Evolutionary conservation across 92 coral and sea anemone genomes (phyloP).

Genomic region (Porites cylindrica): DNA sequence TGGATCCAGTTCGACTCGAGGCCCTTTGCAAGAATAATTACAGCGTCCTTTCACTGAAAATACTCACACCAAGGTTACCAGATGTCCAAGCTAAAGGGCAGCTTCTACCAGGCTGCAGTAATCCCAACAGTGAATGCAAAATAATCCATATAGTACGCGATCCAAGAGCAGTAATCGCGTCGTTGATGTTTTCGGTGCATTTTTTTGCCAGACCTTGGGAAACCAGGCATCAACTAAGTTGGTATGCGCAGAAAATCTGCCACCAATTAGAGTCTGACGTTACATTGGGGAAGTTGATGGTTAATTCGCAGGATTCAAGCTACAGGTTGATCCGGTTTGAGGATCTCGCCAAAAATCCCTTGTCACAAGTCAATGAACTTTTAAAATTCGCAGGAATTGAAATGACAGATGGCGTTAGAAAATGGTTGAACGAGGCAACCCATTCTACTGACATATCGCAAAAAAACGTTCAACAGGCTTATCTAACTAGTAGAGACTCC

Average conservation of each 20-base stretch:
- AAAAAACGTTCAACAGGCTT: neutral
- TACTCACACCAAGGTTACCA: constrained; percentile 27
- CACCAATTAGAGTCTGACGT: constrained; percentile 16
- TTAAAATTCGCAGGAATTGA: constrained; percentile 17
- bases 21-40: constrained; percentile 9
- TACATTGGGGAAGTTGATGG: neutral
- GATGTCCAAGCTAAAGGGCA: neutral
- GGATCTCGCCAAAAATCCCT: constrained; percentile 19
- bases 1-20: constrained; percentile 3
- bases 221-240: neutral
- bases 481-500: constrained; percentile 9
- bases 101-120: neutral
- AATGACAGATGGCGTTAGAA: neutral
- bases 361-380: constrained; percentile 15
- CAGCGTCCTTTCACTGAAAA: constrained; percentile 2
- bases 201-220: constrained; percentile 11
- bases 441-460: neutral
- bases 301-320: neutral
- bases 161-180: constrained; percentile 25
- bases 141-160: constrained; percentile 37
- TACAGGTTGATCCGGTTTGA: constrained; percentile 44
- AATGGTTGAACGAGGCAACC: constrained; percentile 32
- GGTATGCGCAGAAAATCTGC: constrained; percentile 32
- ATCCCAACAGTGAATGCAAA: neutral
- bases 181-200: neutral